Conservation (phyloP, 2,888 invertebrate species). For the Macaria notata region DNA sequence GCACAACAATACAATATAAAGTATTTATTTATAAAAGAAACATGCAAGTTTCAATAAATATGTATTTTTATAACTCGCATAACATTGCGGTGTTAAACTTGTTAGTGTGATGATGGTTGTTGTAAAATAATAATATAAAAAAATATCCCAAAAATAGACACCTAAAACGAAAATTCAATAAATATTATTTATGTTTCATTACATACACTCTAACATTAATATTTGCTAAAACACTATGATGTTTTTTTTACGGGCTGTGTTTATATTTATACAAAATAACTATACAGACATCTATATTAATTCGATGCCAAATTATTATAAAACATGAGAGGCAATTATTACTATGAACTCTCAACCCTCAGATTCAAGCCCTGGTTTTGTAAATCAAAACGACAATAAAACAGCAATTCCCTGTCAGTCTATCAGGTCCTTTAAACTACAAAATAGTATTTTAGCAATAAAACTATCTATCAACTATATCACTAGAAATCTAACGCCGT, state of each 20-base stretch:
- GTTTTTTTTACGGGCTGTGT: too few species aligned
- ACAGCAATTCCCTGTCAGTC: constrained; percentile 16
- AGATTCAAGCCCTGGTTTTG: too few species aligned
- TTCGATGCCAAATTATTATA: too few species aligned
- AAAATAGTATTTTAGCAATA: constrained; percentile 25
- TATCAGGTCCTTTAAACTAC: constrained; percentile 13
- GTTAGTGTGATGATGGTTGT: constrained; percentile 49
- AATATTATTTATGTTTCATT: constrained; percentile 31
- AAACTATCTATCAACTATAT: constrained; percentile 42
- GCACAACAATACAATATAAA: constrained; percentile 27
- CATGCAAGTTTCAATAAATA: constrained; percentile 1
- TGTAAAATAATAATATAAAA: constrained; percentile 37
- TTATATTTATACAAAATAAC: too few species aligned
- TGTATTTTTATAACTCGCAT: constrained; percentile 44
- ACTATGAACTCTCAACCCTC: too few species aligned
- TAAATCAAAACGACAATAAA: background rate
- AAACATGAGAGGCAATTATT: too few species aligned
- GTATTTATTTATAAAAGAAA: background rate
- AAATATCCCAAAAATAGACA: constrained; percentile 54
- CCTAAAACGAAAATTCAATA: constrained; percentile 44
- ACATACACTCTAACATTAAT: constrained; percentile 20
- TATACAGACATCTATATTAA: too few species aligned
- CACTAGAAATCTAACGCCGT: constrained; percentile 35
- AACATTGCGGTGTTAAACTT: constrained; percentile 40
- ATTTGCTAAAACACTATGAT: constrained; percentile 46